These are phyloP conservation scores for Drosophila buzzatii DNA, from an alignment of 2,888 invertebrate species.

Conservation along the genomic window DNA sequence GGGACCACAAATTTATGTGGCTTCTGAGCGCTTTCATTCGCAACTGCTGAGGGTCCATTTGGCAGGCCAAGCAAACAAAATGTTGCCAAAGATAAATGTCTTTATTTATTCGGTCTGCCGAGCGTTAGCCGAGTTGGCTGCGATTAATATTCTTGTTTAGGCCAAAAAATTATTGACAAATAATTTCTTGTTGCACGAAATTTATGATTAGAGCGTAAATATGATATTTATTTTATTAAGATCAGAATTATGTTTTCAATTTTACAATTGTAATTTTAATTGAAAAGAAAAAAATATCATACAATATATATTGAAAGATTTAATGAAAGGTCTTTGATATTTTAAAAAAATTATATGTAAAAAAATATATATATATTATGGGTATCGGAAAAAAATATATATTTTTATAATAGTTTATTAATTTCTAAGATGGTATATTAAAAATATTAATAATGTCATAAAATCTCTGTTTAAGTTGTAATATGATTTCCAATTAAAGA, in stretches of 20 bases:
- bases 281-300: too few relatives aligned
- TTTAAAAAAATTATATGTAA: too few relatives aligned
- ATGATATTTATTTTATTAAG: background rate
- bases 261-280: too few relatives aligned
- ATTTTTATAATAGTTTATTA: too few relatives aligned
- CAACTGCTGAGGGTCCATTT: background rate
- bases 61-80: slow-evolving; percentile 6
- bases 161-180: background rate
- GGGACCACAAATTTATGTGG: slow-evolving; percentile 68
- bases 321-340: too few relatives aligned
- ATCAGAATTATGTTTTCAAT: background rate
- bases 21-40: slow-evolving; percentile 22
- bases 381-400: too few relatives aligned
- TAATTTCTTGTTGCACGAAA: background rate
- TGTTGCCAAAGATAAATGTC: slow-evolving; percentile 22
- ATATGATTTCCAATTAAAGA: too few relatives aligned
- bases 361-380: too few relatives aligned
- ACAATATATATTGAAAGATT: too few relatives aligned
- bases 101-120: slow-evolving; percentile 15
- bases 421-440: too few relatives aligned
- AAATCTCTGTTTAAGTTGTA: too few relatives aligned
- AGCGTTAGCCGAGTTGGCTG: background rate
- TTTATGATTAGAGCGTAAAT: background rate
- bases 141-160: slow-evolving; percentile 16
- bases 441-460: too few relatives aligned